Conservation (phyloP, 2,797 vertebrate species). For the Lepilemur septentrionalis region DNA sequence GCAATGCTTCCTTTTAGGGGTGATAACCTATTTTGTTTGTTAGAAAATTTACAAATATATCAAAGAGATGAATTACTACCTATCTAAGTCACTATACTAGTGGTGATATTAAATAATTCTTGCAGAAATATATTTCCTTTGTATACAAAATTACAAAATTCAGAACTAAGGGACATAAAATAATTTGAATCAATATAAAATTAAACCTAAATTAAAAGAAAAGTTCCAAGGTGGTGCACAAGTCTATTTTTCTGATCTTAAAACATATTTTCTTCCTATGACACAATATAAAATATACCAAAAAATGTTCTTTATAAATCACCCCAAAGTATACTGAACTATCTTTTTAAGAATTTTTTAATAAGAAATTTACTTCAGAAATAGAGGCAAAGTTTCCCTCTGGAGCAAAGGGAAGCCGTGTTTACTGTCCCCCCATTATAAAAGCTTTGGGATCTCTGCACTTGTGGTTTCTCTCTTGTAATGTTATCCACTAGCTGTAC, state of each 20-base stretch:
- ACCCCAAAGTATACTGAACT: background rate
- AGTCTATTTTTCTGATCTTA: background rate
- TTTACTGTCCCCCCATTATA: background rate
- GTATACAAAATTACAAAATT: background rate
- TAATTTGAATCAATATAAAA: slow-evolving; percentile 9
- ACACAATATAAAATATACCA: background rate
- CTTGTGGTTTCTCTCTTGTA: background rate
- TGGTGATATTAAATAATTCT: background rate
- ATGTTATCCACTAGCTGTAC: background rate
- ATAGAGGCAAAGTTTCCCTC: background rate
- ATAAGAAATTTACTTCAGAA: background rate
- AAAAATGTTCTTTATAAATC: background rate
- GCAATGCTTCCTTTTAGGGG: background rate
- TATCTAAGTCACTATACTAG: background rate
- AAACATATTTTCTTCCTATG: background rate
- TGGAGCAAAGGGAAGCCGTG: background rate
- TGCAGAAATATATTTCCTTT: background rate
- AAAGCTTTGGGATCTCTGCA: background rate
- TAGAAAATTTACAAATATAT: background rate
- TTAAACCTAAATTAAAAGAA: background rate
- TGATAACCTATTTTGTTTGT: background rate
- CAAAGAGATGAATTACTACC: background rate
- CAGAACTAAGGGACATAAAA: background rate
- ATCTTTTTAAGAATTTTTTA: background rate
- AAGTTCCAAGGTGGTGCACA: background rate